Base-by-base conservation (phyloP, 2,888 invertebrate genomes). In the Drosophila macrothrix region DNA sequence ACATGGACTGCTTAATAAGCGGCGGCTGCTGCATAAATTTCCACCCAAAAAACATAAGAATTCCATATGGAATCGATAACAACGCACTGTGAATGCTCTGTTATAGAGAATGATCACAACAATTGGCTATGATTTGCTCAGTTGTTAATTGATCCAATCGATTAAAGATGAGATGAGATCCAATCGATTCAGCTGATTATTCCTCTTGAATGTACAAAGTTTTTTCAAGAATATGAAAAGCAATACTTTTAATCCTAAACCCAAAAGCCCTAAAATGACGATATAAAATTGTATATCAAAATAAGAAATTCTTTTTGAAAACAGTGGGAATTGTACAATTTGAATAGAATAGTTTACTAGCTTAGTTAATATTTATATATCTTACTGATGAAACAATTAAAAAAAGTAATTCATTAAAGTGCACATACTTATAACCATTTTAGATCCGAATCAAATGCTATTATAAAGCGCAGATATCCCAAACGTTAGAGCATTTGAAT, bases 11-110 rank as follows among this genome's bases (percentile, higher is more conserved):
- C 82, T 88, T 88, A 87, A 87, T 90, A 89, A 82, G 89, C 79
- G 76, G 77, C 88, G 90, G 72, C 90, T 87, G 87, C 89, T 87
- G 87, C 90, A 87, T 87, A 87, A 88, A 87, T 87, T 87, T 90
- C 65, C 78, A 63, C 75, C 72, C 58, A 78, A 80, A 84, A 46
- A 76, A 61, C 67, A 66, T 31, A 29, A 67, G 62, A 64, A 75
- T 52, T 35, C 50, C 49, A 55, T 56, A 28, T 9, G 10, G 16
- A 68, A 59, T 12, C 35, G 14, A 0, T 9, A 4, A 4, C 29
- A 37, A 50, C n/a, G 53, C 49, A 63, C 10, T 9, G 1, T 9
- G 0, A 19, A 76, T 76, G 35, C 78, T 63, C 80, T 78, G 5
- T 10, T 9, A 25, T 1, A 41, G n/a, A 14, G 22, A 16, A 16